Conservation (phyloP, 30 jellyfish, hydroid and myxozoan species). For the Aurelia sp. region DNA sequence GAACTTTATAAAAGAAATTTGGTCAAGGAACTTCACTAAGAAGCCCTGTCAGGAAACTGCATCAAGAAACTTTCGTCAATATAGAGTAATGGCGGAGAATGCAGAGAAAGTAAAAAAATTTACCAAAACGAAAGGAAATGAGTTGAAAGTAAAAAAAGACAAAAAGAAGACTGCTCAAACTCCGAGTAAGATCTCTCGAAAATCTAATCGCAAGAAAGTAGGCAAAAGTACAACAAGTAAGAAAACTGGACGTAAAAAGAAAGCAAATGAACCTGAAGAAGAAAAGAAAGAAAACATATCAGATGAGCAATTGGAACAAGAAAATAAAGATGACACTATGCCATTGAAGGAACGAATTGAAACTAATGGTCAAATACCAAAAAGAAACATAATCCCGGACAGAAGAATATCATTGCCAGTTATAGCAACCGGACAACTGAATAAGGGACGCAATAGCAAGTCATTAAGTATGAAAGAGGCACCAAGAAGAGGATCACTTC, state of each 20-base stretch:
- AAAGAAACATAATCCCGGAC: not conserved
- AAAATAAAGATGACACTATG: not conserved
- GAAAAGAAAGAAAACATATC: not conserved
- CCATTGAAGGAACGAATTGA: not conserved
- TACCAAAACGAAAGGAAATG: not conserved
- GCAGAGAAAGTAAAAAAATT: not conserved
- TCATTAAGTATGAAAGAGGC: not conserved
- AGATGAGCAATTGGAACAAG: not conserved
- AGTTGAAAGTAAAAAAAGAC: not conserved
- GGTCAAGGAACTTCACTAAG: not conserved
- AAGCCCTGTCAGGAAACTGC: not conserved
- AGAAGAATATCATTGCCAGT: conserved; percentile 23
- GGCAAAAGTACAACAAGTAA: not conserved
- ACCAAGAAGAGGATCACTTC: conserved; percentile 20
- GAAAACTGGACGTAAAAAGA: not conserved
- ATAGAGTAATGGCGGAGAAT: not conserved
- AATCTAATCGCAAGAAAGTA: no score
- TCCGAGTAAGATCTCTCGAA: no score
- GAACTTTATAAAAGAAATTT: no score
- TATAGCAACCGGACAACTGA: not conserved
- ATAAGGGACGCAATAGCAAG: not conserved
- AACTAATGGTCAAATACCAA: not conserved
- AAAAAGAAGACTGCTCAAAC: no score
- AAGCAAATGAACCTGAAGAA: not conserved
- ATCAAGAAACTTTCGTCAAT: not conserved